These are phyloP conservation scores for Zapornia atra DNA, from an alignment of 2,113 vertebrate genomes.

Conservation along the genomic window DNA sequence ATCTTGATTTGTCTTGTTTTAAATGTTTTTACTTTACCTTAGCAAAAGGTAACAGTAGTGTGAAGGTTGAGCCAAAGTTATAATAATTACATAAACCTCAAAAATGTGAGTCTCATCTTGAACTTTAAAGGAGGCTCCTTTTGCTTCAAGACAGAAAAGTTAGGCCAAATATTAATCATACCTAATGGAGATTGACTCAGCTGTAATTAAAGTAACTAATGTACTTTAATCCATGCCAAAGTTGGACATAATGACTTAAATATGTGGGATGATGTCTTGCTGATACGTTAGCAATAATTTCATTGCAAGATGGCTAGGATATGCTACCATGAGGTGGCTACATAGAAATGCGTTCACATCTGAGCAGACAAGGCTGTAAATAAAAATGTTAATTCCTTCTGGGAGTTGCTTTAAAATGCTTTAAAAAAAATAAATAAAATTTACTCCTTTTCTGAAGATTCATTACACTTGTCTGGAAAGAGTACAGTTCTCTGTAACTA, in stretches of 20 bases:
- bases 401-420: constrained; percentile 33
- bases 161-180: constrained; percentile 38
- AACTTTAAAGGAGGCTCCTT: not conserved
- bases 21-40: not conserved
- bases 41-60: not conserved
- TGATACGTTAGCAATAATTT: constrained; percentile 37
- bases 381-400: constrained; percentile 12
- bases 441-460: constrained; percentile 29
- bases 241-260: constrained; percentile 16
- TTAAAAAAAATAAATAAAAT: not conserved
- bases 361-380: constrained; percentile 33
- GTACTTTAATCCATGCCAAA: constrained; percentile 28
- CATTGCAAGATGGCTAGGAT: constrained; percentile 23
- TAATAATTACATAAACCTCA: not conserved
- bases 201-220: constrained; percentile 62
- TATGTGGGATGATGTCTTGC: constrained; percentile 27
- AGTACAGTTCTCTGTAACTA: constrained; percentile 44
- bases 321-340: constrained; percentile 28
- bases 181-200: constrained; percentile 35
- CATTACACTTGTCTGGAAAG: constrained; percentile 47
- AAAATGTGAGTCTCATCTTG: not conserved
- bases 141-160: not conserved
- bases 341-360: constrained; percentile 4
- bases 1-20: not conserved
- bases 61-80: not conserved